Evolutionary conservation across 2,888 invertebrate genomes (phyloP), one percentile per base, ranked within the genome.

Genomic region (Trichopria drosophilae): DNA sequence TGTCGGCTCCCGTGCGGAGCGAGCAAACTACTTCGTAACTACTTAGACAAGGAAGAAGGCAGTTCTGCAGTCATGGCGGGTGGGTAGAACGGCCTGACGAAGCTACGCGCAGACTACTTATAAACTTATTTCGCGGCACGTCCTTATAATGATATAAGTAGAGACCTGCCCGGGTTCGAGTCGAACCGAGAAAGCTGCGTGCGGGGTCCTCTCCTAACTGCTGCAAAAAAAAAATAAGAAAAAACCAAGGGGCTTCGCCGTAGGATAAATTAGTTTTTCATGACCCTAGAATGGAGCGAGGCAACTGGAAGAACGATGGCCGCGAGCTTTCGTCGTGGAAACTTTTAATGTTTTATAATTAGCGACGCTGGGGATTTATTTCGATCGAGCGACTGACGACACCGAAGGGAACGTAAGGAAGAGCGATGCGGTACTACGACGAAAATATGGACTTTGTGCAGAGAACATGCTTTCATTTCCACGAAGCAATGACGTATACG

Each of bases 21-120:
- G 63, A 61, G 63, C 64, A 68, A 71, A 71, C 68, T 71, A 70
- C 71, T 69, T 67, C 64, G 58, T 65, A 71, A 71, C 70, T 71
- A 68, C 66, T 68, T 68, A 69, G 68, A 62, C 60, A 61, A 55
- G 57, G 60, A n/a, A n/a, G n/a, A n/a, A n/a, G n/a, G n/a, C n/a
- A n/a, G n/a, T n/a, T n/a, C n/a, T n/a, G n/a, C n/a, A n/a, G n/a
- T n/a, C n/a, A n/a, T n/a, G n/a, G n/a, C n/a, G n/a, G n/a, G n/a
- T n/a, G n/a, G n/a, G n/a, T n/a, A n/a, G n/a, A n/a, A n/a, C n/a
- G 58, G 65, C 64, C 67, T 66, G 70, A 66, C 65, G 61, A 68
- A 68, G 70, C 66, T 70, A 65, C 63, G 63, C 60, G 62, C 59
- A 63, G 65, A 69, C 69, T 71, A 71, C 69, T 71, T 70, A 71